These are phyloP conservation scores for Petrocephalus microphthalmus DNA, from an alignment of 2,113 vertebrate species.

Conservation along the genomic window DNA sequence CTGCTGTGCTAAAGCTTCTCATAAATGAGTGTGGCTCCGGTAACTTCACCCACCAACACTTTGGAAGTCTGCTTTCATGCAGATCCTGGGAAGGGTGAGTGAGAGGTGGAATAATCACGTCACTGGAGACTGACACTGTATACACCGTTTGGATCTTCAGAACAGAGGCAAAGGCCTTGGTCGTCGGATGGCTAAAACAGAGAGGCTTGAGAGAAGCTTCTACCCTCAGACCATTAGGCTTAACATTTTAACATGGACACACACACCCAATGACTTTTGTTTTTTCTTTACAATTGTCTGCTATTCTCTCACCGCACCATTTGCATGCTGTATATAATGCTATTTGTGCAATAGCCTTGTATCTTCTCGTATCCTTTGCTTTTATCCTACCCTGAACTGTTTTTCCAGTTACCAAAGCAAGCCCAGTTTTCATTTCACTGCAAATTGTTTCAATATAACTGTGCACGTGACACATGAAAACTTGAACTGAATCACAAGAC, in stretches of 20 bases:
- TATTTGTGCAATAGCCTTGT: background rate
- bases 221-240: background rate
- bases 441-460: background rate
- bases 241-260: background rate
- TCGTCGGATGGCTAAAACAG: background rate
- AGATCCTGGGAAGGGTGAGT: background rate
- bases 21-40: background rate
- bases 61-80: background rate
- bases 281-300: background rate
- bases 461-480: background rate
- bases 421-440: background rate
- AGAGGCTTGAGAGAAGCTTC: background rate
- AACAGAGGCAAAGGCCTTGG: background rate
- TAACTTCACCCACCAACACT: background rate
- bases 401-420: background rate
- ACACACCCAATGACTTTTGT: background rate
- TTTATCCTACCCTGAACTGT: background rate
- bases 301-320: background rate
- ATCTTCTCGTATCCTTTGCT: background rate
- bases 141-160: background rate
- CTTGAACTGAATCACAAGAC: slow-evolving; percentile 9
- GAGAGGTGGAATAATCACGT: background rate
- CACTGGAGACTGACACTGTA: background rate
- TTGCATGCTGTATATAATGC: background rate
- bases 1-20: background rate